Percentiles rank a stretch among this genome's conserved stretches.
Conservation (phyloP, 1,140 invertebrate genomes). For the Zaprionus capensis region DNA sequence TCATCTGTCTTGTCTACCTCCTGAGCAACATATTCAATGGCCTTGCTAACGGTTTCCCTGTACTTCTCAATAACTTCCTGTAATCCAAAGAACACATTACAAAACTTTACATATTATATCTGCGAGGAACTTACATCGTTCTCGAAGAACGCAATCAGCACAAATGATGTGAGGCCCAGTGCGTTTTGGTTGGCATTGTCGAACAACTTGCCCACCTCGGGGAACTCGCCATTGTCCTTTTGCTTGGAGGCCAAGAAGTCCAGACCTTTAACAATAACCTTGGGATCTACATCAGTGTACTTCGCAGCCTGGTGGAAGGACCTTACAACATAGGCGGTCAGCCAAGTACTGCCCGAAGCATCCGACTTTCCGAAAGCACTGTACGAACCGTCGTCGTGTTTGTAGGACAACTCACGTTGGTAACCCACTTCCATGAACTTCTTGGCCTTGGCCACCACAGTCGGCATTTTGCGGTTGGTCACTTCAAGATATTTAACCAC, state of each 20-base stretch:
- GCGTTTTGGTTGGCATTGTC: slow-evolving; percentile 84
- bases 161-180: slow-evolving; percentile 93
- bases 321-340: slow-evolving; percentile 96
- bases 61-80: slow-evolving; percentile 85
- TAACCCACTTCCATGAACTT: slow-evolving; percentile 94
- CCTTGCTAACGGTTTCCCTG: slow-evolving; percentile 89
- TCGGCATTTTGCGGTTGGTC: slow-evolving; percentile 59
- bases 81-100: slow-evolving; percentile 20
- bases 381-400: slow-evolving; percentile 95
- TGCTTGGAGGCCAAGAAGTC: slow-evolving; percentile 90
- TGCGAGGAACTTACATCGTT: slow-evolving; percentile 84
- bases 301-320: slow-evolving; percentile 93
- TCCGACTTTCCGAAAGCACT: slow-evolving; percentile 95
- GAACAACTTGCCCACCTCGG: slow-evolving; percentile 89
- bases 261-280: slow-evolving; percentile 89
- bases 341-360: slow-evolving; percentile 93
- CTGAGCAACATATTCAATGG: slow-evolving; percentile 91
- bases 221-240: slow-evolving; percentile 91
- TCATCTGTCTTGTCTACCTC: slow-evolving; percentile 90
- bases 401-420: slow-evolving; percentile 96
- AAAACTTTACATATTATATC: neutral
- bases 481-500: slow-evolving; percentile 89
- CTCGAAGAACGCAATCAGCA: slow-evolving; percentile 92
- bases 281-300: slow-evolving; percentile 92
- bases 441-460: slow-evolving; percentile 86